Base-by-base conservation (phyloP, 2,888 invertebrate genomes). In the Euclidia mi region DNA sequence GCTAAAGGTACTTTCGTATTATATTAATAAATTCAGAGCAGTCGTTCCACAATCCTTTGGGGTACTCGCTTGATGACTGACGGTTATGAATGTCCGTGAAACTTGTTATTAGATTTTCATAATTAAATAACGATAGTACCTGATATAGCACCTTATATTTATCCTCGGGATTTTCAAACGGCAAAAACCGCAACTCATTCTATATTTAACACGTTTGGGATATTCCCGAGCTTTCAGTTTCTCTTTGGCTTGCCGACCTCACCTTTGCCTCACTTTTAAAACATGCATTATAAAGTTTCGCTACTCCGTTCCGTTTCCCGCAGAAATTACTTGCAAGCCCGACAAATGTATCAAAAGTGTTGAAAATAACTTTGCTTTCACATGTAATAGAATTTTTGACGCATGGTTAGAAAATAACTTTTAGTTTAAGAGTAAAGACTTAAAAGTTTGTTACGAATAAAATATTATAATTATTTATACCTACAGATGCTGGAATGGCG, bases 161-260 rank as follows among this genome's bases (percentile, higher is more conserved):
- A 57, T 52, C 49, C 38, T 37, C 43, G 44, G 32, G 42, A 40
- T 42, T 48, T 18, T 18, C 47, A 41, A 53, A 51, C 62, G 55
- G 51, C 46, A 62, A 65, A 74, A 75, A 71, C 79, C 80, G 61
- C 70, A 47, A 37, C 77, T 85, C 84, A 85, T 85, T 86, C 75
- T 82, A 69, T 78, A 88, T 88, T 87, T 82, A 87, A 72, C 72
- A 72, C 75, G 76, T 79, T 81, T 68, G 81, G 84, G 79, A 79
- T 83, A 80, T 81, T 71, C 76, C 59, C 71, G 62, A 76, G 76
- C 71, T 78, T 79, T 72, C 60, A 65, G 74, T 71, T 76, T 72
- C 65, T 74, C 66, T 72, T 72, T 71, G 76, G 79, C 63, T 74
- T 65, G 57, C 64, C 70, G 50, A 51, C 69, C 62, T 73, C 67